Base-by-base conservation (phyloP, 2,888 invertebrate genomes). In the Oxyteleia sp. region DNA sequence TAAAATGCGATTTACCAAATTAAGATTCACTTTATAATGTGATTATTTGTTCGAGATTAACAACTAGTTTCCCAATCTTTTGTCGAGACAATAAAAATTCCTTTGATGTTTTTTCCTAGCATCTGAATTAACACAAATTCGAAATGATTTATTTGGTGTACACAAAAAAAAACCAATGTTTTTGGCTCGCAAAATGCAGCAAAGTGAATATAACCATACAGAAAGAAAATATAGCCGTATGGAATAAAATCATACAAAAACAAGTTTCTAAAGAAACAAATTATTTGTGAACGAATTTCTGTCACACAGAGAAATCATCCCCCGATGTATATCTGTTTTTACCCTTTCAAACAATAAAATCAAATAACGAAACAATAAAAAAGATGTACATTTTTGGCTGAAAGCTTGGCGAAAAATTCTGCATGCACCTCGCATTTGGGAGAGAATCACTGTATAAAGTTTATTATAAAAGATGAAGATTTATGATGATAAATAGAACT, bases 201-300 rank as follows among this genome's bases (percentile, higher is more conserved):
- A 41, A 20, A 41, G 59, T 26, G 11, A 45, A 45, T 43, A 61
- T 61, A 16, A 10, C 29, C 16, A 4, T 26, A 26, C 10, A 43
- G 23, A 45, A 61, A 61, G 16, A 45, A 45, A 11, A 16, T 29
- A 2, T 45, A 2, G 7, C 29, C 16, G 29, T n/a, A 61, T 11
- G 29, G n/a, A 43, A 43, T 23, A 41, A 20, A 59, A 41, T 38
- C 57, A 8, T n/a, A 13, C 13, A 59, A 38, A 59, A 59, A 59
- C 57, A 11, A 20, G 13, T 41, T 59, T 59, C 38, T 41, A 23
- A 59, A 59, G 41, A 59, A 59, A 59, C 41, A 59, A 59, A 59
- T 59, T 26, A 59, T 41, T 59, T 43, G 43, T 26, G 26, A 59
- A 59, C 16, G 43, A 59, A 43, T 59, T 41, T 3, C 26, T 41